Percentiles rank a stretch among this genome's conserved stretches.
Evolutionary conservation across 2,888 invertebrate species (phyloP).

Genomic region (Aethes cnicana): DNA sequence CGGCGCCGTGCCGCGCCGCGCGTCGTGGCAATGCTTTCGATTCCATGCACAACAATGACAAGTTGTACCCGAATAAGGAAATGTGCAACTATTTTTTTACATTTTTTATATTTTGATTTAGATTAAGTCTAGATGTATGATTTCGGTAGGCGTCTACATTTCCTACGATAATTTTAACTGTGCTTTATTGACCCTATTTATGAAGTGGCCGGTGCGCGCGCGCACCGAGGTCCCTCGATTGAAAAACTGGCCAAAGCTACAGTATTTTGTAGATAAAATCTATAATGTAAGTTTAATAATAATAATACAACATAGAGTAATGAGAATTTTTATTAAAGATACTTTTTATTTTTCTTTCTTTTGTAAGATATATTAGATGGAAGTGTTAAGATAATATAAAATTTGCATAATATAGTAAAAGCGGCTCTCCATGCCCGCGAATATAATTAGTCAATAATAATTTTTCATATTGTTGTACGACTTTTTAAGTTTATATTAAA

Average conservation of each 20-base stretch:
- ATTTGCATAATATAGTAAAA: conserved; percentile 86
- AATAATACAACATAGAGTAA: conserved; percentile 77
- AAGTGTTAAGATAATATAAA: conserved; percentile 85
- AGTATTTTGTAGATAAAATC: conserved; percentile 83
- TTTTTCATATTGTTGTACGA: conserved; percentile 93
- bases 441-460: conserved; percentile 89
- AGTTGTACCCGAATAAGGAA: conserved; percentile 65
- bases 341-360: conserved; percentile 80
- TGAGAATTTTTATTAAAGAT: conserved; percentile 81
- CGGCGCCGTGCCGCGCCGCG: conserved; percentile 29
- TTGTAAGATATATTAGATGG: conserved; percentile 83
- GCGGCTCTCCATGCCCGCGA: conserved; percentile 87
- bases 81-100: conserved; percentile 81
- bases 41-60: conserved; percentile 71
- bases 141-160: conserved; percentile 63
- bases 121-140: conserved; percentile 73
- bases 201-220: conserved; percentile 62
- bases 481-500: conserved; percentile 94
- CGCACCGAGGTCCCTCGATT: conserved; percentile 63
- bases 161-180: conserved; percentile 62
- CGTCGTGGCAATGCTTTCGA: conserved; percentile 34
- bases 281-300: conserved; percentile 80
- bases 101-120: conserved; percentile 82
- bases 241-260: conserved; percentile 77
- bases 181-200: conserved; percentile 73